Conservation (phyloP, 2,797 vertebrate genomes). For the Synaphobranchus kaupii region DNA sequence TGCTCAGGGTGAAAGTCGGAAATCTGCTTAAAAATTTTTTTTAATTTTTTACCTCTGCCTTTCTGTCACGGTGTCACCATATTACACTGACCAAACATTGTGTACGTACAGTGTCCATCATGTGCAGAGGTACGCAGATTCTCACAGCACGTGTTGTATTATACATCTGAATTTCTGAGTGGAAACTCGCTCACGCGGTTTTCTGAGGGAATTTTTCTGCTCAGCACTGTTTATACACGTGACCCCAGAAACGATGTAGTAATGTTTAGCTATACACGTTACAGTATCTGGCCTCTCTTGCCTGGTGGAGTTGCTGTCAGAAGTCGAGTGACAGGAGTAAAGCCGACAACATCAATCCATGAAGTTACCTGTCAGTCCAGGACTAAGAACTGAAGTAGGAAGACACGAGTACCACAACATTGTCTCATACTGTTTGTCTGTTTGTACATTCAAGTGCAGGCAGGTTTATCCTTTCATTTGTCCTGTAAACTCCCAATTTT, state of each 20-base stretch:
- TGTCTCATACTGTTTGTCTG: background rate
- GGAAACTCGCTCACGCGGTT: too few relatives aligned
- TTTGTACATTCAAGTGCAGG: background rate
- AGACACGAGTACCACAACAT: background rate
- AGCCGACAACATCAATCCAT: constrained; percentile 9
- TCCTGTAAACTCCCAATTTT: background rate
- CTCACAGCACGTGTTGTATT: too few relatives aligned
- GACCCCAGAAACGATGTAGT: background rate
- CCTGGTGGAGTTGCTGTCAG: background rate
- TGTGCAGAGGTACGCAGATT: too few relatives aligned
- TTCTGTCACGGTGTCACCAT: too few relatives aligned
- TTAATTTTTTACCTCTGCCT: too few relatives aligned
- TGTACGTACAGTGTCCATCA: too few relatives aligned
- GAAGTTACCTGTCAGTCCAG: background rate
- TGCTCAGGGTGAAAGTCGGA: too few relatives aligned
- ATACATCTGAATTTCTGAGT: too few relatives aligned
- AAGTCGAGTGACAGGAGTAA: background rate
- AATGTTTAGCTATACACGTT: background rate
- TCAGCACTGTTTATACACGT: too few relatives aligned
- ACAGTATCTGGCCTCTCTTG: background rate
- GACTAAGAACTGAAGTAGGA: background rate
- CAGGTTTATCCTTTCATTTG: background rate
- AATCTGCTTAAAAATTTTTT: too few relatives aligned
- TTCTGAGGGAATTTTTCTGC: too few relatives aligned
- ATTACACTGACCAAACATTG: too few relatives aligned